Base-by-base conservation (phyloP, 1,140 invertebrate genomes). In the Eulimnadia texana region DNA sequence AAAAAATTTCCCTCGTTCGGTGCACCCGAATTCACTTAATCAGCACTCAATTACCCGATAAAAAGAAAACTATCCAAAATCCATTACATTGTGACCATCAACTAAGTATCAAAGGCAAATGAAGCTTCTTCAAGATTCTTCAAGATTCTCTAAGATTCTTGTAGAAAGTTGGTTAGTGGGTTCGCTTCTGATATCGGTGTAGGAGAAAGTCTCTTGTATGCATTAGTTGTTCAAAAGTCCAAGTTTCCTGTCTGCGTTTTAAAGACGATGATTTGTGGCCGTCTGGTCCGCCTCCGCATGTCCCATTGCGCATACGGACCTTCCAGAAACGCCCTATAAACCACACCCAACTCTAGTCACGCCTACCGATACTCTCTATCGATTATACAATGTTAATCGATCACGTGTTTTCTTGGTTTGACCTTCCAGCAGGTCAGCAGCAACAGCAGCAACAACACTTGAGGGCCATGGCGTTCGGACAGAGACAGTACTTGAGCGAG, bases 401-500 rank as follows among this genome's bases (percentile, higher is more conserved):
- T 42, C 33, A 16, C 6, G 6, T 42, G 33, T 42, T 42, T 42
- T 42, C 16, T 42, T 42, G 6, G 33, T 42, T 42, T 16, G 6
- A 9, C 33, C 16, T 42, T 42, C 16, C 16, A 42, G 33, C 33
- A 42, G 33, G 33, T 42, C 33, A n/a, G n/a, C n/a, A 42, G 33
- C 33, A 42, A 16, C 33, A 33, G 28, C 55, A 57, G 55, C 55
- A 57, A 33, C 55, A 57, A 27, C 33, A 27, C 20, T 57, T 57
- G 22, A 23, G 55, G 55, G 27, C 55, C 27, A 29, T 57, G 3
- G 27, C 55, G 22, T 57, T 57, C n/a, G 55, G 55, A 29, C 55
- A 57, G 55, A 23, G 55, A 27, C 55, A 23, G 13, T 57, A 57
- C 55, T 16, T 57, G 28, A 27, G 24, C 16, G 55, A 57, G 3